Base-by-base conservation (phyloP, 2,888 invertebrate genomes). In the Nesidiocoris tenuis region DNA sequence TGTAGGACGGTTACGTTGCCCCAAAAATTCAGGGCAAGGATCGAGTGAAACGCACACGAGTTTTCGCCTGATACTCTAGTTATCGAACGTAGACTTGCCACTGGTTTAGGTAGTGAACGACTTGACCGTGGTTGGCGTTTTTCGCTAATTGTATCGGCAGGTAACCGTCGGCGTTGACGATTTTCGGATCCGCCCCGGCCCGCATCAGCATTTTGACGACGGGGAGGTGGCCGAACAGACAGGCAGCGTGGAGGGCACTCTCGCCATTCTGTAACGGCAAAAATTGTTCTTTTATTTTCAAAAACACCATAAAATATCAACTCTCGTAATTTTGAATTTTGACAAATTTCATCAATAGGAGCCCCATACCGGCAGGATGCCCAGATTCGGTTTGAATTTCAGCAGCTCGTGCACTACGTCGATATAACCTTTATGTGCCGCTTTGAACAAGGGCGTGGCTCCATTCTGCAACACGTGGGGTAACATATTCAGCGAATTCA, bases 371-470 rank as follows among this genome's bases (percentile, higher is more conserved):
- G 94, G 91, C 81, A 96, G 85, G 76, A 95, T 81, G 56, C 91
- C 93, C 25, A 95, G 86, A 82, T 91, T 91, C 9, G 96, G 95
- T 74, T 90, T 90, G 82, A 91, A 90, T 81, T 90, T 91, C 76
- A 97, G 87, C 79, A 96, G 85, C 83, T 94, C 94, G 0, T 89
- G 89, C 0, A 95, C 91, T 1, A 96, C 96, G 9, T 92, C 91
- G 1, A 91, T 87, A 84, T 95, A 95, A 0, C 96, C 96, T 85
- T 97, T 97, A 84, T 97, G 96, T 54, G 95, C 91, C 54, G 96
- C 96, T 84, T 97, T 97, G 85, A 96, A 96, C 78, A 97, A 85
- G 0, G 96, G 93, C 0, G 96, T 96, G 55, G 96, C 96, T 61
- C 96, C 96, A 85, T 96, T 94, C 93, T 94, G 84, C 57, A 84